Conservation (phyloP, 2,113 vertebrate genomes). For the Lycocorax pyrrhopterus region DNA sequence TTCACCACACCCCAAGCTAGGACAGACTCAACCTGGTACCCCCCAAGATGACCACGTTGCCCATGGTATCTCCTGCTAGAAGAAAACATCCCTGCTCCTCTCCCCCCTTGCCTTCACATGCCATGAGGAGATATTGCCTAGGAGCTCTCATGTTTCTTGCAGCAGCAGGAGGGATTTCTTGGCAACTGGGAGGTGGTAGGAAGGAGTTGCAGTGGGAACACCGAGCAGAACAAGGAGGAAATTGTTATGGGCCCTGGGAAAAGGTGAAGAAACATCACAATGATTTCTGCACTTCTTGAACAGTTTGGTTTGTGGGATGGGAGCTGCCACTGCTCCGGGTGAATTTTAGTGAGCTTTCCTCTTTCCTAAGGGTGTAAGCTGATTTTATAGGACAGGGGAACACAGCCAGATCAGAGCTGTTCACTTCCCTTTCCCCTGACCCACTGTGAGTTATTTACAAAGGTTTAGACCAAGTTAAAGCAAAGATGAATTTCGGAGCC, state of each 20-base stretch:
- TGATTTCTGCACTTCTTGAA: neutral
- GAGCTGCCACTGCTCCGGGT: neutral
- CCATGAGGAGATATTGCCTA: neutral
- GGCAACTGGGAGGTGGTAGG: neutral
- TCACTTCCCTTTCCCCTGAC: neutral
- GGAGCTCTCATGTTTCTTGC: neutral
- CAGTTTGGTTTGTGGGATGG: neutral
- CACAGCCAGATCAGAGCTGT: slow-evolving; percentile 8
- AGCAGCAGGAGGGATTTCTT: neutral
- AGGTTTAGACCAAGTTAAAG: slow-evolving; percentile 2
- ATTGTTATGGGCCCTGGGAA: neutral
- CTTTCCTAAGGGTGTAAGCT: neutral
- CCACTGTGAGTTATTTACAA: slow-evolving; percentile 1
- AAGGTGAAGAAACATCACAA: neutral
- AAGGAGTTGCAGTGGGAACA: neutral
- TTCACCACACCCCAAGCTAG: neutral
- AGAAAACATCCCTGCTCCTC: neutral
- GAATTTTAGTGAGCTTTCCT: neutral
- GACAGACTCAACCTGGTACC: neutral
- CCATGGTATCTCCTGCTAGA: neutral
- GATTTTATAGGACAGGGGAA: slow-evolving; percentile 22
- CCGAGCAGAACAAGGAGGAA: neutral
- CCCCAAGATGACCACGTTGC: fast-evolving
- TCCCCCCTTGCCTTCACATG: neutral
- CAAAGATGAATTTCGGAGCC: slow-evolving; percentile 10